Evolutionary conservation across 2,113 vertebrate genomes (phyloP), one percentile per base, ranked within the genome.

Genomic region (Semicossyphus pulcher): DNA sequence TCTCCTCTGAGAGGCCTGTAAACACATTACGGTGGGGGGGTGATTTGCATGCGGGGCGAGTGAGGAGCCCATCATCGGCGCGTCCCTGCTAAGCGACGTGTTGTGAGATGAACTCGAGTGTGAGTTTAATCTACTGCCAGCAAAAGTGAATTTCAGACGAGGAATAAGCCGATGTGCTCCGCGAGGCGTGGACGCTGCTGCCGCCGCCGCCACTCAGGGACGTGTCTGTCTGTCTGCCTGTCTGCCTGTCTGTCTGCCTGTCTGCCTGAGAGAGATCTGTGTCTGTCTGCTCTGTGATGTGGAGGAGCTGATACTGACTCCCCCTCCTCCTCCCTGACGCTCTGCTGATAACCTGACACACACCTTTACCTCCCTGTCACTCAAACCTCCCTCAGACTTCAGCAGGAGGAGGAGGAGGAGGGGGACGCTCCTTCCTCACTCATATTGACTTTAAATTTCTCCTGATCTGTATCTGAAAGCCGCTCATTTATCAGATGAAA

Each of bases 61-160:
- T 78, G 58, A 68, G 44, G 59, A 72, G 54, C 77, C 77, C 54
- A 29, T 69, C 59, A 64, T 79, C 72, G 78, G 59, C 58, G 31
- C 52, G 61, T 74, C 54, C 68, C 75, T 72, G 72, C 54, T 72
- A 78, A 84, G 82, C 58, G 66, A 57, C 54, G 77, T 84, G 78
- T 58, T 77, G 78, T 74, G 70, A 84, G 77, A 84, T 66, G 81
- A 83, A 80, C 59, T 80, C 45, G 66, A 80, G 81, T 87, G 85
- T 86, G 85, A 83, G 79, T 91, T 89, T 86, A 90, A 91, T 90
- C 83, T 89, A 84, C 78, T 82, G 70, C 81, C 81, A 79, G 83
- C 85, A 54, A 69, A 77, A 81, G 84, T 68, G 77, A 88, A 88
- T 88, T 83, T 62, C 62, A 77, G 72, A 73, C 67, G 53, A 64